phyloP scores from a whole-genome alignment of 1,140 invertebrate species.

The Trichogramma pretiosum region DNA sequence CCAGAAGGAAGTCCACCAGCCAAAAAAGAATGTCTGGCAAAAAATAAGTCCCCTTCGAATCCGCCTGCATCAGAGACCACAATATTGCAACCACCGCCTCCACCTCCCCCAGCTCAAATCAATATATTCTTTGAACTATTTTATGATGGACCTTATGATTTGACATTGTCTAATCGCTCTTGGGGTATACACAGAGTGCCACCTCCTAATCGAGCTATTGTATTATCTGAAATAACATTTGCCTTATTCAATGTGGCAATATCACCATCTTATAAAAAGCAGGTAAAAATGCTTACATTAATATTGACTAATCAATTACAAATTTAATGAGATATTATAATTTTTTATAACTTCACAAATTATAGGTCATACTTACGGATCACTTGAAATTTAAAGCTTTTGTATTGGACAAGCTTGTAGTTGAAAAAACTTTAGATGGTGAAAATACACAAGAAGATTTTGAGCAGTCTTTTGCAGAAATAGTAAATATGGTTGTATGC shows the following conservation, averaged over 20 bases:
- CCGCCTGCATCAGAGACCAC: conserved; percentile 2
- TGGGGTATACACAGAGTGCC: conserved; percentile 20
- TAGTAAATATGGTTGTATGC: conserved; percentile 8
- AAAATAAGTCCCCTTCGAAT: conserved; percentile 18
- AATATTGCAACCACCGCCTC: conserved; percentile 5
- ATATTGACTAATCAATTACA: neutral
- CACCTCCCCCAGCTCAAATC: neutral
- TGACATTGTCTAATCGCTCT: conserved; percentile 12
- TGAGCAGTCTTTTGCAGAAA: conserved; percentile 19
- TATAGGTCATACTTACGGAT: conserved; percentile 15
- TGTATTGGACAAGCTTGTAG: conserved; percentile 17
- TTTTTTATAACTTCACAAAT: neutral
- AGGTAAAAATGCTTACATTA: conserved; percentile 2
- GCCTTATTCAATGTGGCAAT: conserved; percentile 9
- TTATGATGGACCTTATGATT: conserved; percentile 18
- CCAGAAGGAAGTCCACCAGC: conserved; percentile 6
- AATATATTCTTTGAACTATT: conserved; percentile 18
- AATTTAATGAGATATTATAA: neutral
- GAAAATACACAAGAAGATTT: conserved; percentile 18
- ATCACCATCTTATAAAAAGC: conserved; percentile 18
- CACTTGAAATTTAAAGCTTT: conserved; percentile 17
- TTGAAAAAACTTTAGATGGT: conserved; percentile 17
- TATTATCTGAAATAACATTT: conserved; percentile 18
- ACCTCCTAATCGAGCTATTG: conserved; percentile 18
- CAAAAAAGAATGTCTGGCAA: conserved; percentile 11